These are phyloP conservation scores for Lepidothrix coronata DNA, from an alignment of 2,113 vertebrate species.

Conservation along the genomic window DNA sequence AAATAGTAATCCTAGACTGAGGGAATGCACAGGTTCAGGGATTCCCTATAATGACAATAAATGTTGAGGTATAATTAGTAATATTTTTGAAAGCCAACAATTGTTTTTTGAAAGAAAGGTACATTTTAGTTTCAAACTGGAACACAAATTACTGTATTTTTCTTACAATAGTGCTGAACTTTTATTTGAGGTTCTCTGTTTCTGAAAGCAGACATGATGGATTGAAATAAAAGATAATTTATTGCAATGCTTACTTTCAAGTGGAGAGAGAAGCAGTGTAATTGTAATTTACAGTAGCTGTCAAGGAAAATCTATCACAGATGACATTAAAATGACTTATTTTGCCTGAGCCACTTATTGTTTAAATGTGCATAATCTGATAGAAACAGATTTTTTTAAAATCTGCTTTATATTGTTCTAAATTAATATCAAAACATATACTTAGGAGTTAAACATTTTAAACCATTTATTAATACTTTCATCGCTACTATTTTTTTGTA, in stretches of 20 bases:
- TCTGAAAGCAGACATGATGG: constrained; percentile 83
- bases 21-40: constrained; percentile 63
- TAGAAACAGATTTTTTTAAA: constrained; percentile 75
- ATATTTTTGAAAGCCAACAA: constrained; percentile 78
- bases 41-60: constrained; percentile 68
- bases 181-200: constrained; percentile 81
- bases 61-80: constrained; percentile 76
- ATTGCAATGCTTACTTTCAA: constrained; percentile 84
- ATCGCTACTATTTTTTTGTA: constrained; percentile 62
- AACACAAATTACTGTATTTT: constrained; percentile 84
- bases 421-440: constrained; percentile 84
- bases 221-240: constrained; percentile 88
- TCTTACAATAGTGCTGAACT: constrained; percentile 80
- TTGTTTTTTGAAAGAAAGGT: constrained; percentile 75
- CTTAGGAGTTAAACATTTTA: constrained; percentile 79
- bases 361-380: constrained; percentile 84
- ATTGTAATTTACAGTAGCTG: constrained; percentile 88
- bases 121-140: constrained; percentile 76
- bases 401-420: constrained; percentile 78
- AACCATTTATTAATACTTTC: constrained; percentile 77
- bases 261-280: constrained; percentile 79
- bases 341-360: constrained; percentile 84
- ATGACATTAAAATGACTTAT: constrained; percentile 88
- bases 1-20: constrained; percentile 36
- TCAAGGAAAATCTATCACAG: constrained; percentile 83